phyloP scores from a whole-genome alignment of 2,888 invertebrate species.

The Colostygia pectinataria region DNA sequence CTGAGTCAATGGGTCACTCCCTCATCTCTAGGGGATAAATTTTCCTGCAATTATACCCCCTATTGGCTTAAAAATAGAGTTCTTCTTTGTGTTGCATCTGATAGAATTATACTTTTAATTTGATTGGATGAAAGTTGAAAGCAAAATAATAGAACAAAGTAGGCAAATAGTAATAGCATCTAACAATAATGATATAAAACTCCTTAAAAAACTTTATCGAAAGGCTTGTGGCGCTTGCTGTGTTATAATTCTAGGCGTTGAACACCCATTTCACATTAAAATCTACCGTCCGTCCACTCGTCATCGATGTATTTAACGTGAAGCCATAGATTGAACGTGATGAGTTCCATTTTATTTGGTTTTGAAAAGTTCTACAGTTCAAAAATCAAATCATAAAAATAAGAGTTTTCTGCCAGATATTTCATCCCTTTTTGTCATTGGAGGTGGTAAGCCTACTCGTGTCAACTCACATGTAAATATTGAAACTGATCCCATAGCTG shows the following conservation, averaged over 20 bases:
- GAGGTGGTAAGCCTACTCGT: slow-evolving; percentile 33
- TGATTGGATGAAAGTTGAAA: slow-evolving; percentile 7
- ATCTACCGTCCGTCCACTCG: too few relatives aligned
- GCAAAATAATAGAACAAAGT: background rate
- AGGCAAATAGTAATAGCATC: background rate
- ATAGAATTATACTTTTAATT: slow-evolving; percentile 8
- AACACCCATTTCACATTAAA: background rate
- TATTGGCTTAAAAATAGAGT: slow-evolving; percentile 10
- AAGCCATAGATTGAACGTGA: too few relatives aligned
- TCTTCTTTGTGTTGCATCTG: slow-evolving; percentile 2
- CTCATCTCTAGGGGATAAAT: slow-evolving; percentile 34
- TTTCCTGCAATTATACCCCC: slow-evolving; percentile 15
- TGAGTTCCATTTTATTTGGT: too few relatives aligned
- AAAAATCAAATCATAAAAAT: too few relatives aligned
- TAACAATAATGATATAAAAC: background rate
- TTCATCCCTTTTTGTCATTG: too few relatives aligned
- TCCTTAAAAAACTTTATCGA: background rate
- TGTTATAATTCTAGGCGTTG: slow-evolving; percentile 1
- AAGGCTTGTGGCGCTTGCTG: background rate
- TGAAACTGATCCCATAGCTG: slow-evolving; percentile 38
- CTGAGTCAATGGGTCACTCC: slow-evolving; percentile 70
- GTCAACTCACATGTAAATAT: slow-evolving; percentile 45
- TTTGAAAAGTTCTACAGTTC: too few relatives aligned
- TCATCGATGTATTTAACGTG: too few relatives aligned
- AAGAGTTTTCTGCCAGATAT: background rate